phyloP scores from a whole-genome alignment of 2,888 invertebrate species.

The Drosophila aldrichi region DNA sequence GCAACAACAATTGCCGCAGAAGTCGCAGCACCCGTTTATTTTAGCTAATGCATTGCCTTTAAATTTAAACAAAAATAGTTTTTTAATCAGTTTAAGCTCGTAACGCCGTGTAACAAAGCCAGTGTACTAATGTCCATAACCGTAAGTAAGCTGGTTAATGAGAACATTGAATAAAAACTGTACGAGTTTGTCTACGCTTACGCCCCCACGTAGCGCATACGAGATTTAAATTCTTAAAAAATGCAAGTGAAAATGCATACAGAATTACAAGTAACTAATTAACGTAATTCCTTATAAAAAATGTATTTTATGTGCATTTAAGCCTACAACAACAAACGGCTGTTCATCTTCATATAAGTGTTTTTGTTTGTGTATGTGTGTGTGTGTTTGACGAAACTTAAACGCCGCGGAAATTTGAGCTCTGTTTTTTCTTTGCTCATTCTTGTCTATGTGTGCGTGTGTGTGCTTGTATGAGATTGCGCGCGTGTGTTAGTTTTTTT shows the following conservation, averaged over 20 bases:
- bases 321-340: slow-evolving; percentile 26
- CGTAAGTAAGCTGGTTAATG: slow-evolving; percentile 74
- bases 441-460: slow-evolving; percentile 33
- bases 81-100: slow-evolving; percentile 48
- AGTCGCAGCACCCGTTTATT: slow-evolving; percentile 65
- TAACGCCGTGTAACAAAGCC: slow-evolving; percentile 64
- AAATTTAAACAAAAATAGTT: slow-evolving; percentile 42
- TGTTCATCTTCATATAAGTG: slow-evolving; percentile 2
- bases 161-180: slow-evolving; percentile 2
- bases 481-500: slow-evolving; percentile 55
- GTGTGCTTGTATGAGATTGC: slow-evolving; percentile 35
- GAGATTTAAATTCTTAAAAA: slow-evolving; percentile 47
- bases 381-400: slow-evolving; percentile 54
- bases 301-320: slow-evolving; percentile 42
- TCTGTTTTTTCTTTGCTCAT: slow-evolving; percentile 48
- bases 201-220: slow-evolving; percentile 67
- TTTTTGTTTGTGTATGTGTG: slow-evolving; percentile 1
- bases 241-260: slow-evolving; percentile 51
- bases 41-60: slow-evolving; percentile 52
- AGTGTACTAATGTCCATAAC: slow-evolving; percentile 84
- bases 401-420: slow-evolving; percentile 75
- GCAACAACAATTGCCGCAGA: slow-evolving; percentile 60
- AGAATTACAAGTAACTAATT: slow-evolving; percentile 42
- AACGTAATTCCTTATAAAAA: slow-evolving; percentile 30
- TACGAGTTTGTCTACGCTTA: slow-evolving; percentile 31